Percentiles rank a stretch among this genome's conserved stretches.
Conservation (phyloP, 2,888 invertebrate genomes). For the Harpagoxenus sublaevis region DNA sequence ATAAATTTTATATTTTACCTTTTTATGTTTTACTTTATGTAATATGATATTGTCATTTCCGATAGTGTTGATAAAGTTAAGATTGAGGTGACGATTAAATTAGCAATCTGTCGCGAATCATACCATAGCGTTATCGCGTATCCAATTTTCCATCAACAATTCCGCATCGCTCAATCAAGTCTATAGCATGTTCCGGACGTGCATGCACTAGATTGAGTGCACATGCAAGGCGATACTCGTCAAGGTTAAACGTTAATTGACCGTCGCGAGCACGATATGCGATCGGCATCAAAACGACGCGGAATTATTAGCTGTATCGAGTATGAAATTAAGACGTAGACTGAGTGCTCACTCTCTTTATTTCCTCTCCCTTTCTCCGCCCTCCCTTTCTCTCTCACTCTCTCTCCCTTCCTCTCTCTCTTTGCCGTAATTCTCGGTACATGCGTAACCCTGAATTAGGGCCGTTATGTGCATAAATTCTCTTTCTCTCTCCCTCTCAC, state of each 20-base stretch:
- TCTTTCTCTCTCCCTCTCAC: constrained; percentile 59
- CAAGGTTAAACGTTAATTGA: constrained; percentile 80
- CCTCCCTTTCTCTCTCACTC: not conserved
- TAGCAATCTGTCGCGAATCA: constrained; percentile 25
- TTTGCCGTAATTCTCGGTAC: constrained; percentile 42
- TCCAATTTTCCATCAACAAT: constrained; percentile 49
- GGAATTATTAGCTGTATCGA: constrained; percentile 82
- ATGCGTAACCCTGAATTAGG: constrained; percentile 58
- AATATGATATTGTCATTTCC: not conserved
- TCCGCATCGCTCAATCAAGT: constrained; percentile 31
- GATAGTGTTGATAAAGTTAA: not conserved
- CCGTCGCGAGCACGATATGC: constrained; percentile 71
- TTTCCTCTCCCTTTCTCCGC: constrained; percentile 16
- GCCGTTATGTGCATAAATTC: constrained; percentile 57
- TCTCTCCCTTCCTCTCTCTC: not conserved
- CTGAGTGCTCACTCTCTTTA: constrained; percentile 10
- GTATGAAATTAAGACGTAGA: constrained; percentile 83
- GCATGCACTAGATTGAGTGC: constrained; percentile 43
- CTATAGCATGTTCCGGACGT: constrained; percentile 30
- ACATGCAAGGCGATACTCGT: constrained; percentile 62
- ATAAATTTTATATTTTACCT: not conserved
- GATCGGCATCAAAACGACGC: constrained; percentile 60
- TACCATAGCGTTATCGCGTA: constrained; percentile 8
- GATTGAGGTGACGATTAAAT: constrained; percentile 12
- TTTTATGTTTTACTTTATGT: not conserved